These are phyloP conservation scores for Trinorchestia longiramus DNA, from an alignment of 1,140 invertebrate species.

Conservation along the genomic window DNA sequence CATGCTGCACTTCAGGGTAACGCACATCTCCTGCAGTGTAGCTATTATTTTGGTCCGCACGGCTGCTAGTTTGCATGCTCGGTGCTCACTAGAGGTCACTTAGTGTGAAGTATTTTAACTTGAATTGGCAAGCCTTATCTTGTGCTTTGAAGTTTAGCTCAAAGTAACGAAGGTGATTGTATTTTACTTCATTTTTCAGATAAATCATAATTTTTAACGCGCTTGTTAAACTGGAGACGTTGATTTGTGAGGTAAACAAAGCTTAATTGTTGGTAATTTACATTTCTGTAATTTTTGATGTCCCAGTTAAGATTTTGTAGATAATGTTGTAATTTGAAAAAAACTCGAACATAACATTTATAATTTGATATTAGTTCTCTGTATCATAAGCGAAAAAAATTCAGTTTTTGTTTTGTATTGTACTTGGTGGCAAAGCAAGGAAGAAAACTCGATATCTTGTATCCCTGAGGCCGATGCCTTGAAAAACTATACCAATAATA, in stretches of 20 bases:
- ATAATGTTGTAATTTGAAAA: not conserved
- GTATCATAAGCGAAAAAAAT: not conserved
- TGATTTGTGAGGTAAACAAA: not conserved
- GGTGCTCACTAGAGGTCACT: not conserved
- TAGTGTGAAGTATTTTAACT: not conserved
- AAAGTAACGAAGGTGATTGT: not conserved
- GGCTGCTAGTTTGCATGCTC: too few species aligned
- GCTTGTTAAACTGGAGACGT: not conserved
- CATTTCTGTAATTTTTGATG: too few species aligned
- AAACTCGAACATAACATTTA: not conserved
- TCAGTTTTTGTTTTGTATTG: not conserved
- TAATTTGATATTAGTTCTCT: not conserved
- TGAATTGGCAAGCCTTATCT: not conserved
- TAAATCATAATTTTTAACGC: not conserved
- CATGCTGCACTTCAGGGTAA: slow-evolving; percentile 31
- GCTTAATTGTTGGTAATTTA: too few species aligned
- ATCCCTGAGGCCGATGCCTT: not conserved
- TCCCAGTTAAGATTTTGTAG: not conserved
- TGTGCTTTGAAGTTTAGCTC: not conserved
- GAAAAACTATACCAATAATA: not conserved
- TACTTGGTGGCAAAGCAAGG: not conserved
- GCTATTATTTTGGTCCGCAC: not conserved
- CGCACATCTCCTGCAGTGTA: too few species aligned
- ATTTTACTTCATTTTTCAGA: not conserved
- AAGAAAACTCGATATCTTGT: not conserved